Evolutionary conservation across 2,888 invertebrate genomes (phyloP).

Genomic region (Hirudinaria manillensis): DNA sequence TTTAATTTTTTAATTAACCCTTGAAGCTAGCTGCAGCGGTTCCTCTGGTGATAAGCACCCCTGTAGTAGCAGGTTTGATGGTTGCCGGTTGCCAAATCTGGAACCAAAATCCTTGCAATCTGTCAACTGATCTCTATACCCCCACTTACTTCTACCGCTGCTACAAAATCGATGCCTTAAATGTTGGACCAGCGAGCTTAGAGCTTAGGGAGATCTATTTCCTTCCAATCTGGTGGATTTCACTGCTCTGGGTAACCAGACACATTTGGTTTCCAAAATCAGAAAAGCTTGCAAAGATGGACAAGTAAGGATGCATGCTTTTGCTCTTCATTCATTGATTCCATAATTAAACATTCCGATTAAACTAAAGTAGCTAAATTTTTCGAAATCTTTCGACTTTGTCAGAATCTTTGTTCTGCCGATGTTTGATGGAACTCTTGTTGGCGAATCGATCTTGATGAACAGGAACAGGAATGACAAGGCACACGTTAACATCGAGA

Average conservation of each 20-base stretch:
- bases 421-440: conserved; percentile 82
- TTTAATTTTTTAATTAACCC: background rate
- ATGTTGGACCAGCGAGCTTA: background rate
- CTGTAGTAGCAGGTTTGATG: conserved; percentile 26
- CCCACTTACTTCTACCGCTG: conserved; percentile 20
- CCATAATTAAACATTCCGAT: no score
- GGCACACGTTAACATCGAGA: background rate
- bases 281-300: conserved; percentile 47
- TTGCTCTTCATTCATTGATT: no score
- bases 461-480: conserved; percentile 66
- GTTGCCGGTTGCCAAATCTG: conserved; percentile 33
- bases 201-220: background rate
- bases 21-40: conserved; percentile 17
- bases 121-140: background rate
- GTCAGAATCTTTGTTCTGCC: conserved; percentile 72
- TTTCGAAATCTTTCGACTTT: no score
- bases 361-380: no score
- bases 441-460: conserved; percentile 89
- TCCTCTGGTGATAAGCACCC: conserved; percentile 33
- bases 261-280: conserved; percentile 48
- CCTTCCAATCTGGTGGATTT: conserved; percentile 41
- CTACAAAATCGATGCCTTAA: background rate
- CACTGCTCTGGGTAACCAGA: conserved; percentile 47
- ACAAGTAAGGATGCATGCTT: conserved; percentile 37
- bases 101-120: conserved; percentile 25